Conservation (phyloP, 1,140 invertebrate genomes). For the Drosophila equinoxialis region DNA sequence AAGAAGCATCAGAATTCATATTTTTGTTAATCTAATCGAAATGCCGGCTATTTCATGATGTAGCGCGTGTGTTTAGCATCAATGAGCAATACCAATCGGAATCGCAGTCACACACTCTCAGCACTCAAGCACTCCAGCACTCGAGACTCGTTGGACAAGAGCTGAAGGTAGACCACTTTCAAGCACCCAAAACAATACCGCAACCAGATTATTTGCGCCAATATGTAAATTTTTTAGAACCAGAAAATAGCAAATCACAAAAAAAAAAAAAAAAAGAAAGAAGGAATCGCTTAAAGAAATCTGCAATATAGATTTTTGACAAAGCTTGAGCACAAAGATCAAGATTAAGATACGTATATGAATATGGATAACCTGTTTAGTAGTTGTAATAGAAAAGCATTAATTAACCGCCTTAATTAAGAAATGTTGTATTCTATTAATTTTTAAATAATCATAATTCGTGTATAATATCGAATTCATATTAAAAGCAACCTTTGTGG, state of each 20-base stretch:
- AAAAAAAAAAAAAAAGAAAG: background rate
- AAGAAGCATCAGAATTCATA: background rate
- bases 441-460: too few relatives aligned
- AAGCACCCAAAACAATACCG: slow-evolving; percentile 35
- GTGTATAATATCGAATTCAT: too few relatives aligned
- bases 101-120: slow-evolving; percentile 5
- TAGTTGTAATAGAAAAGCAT: background rate
- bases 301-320: slow-evolving; percentile 1
- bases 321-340: background rate
- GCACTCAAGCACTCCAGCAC: slow-evolving; percentile 14
- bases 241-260: background rate
- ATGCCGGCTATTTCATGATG: slow-evolving; percentile 1
- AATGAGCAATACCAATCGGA: slow-evolving; percentile 12
- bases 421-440: too few relatives aligned
- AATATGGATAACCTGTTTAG: background rate
- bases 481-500: too few relatives aligned
- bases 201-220: slow-evolving; percentile 46
- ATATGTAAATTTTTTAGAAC: background rate
- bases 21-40: background rate
- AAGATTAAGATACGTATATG: background rate
- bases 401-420: too few relatives aligned
- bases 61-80: slow-evolving; percentile 8
- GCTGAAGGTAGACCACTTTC: slow-evolving; percentile 75
- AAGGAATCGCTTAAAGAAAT: background rate
- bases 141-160: slow-evolving; percentile 60